Evolutionary conservation across 1,140 invertebrate genomes (phyloP), one percentile per base, ranked within the genome.

Genomic region (Pteromalus puparum): DNA sequence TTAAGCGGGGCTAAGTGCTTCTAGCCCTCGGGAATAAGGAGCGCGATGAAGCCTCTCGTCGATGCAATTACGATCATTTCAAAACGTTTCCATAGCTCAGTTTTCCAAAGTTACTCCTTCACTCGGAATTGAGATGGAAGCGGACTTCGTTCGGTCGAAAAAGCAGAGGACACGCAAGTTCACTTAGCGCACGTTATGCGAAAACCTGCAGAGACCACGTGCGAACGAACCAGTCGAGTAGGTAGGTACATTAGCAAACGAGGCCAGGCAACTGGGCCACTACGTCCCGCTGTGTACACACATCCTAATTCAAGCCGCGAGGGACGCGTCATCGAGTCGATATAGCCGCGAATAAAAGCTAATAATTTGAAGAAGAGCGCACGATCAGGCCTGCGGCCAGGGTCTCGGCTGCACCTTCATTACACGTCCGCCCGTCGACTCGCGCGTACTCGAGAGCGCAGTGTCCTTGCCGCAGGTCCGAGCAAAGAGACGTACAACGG

Each of bases 381-480:
- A 0, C 38, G 9, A 42, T 42, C 38, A 21, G 53, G 18, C 21
- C n/a, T 15, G 34, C 4, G 73, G 72, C n/a, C n/a, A 13, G 18
- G 12, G 7, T 13, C 28, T 67, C 48, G 6, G 10, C 2, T 28
- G 53, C 72, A 38, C 24, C 72, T 53, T 67, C 30, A 34, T 34
- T 5, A 34, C 30, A 34, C 30, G 30, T 5, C 30, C 30, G 30
- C 4, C 30, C 24, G 53, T 53, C 24, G 26, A 18, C 15, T 48
- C 21, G 30, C 72, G 6, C 26, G 21, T 74, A 38, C 10, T 4
- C 30, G 30, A 10, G 15, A 38, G 34, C 38, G 72, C 15, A 0
- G 67, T 53, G 83, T 84, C 83, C 83, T 84, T 84, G 83, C 72
- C 83, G 13, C 61, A 68, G 78, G 78, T 61, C 53, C 18, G 15